Evolutionary conservation across 2,113 vertebrate genomes (phyloP).

Genomic region (Ginglymostoma cirratum): DNA sequence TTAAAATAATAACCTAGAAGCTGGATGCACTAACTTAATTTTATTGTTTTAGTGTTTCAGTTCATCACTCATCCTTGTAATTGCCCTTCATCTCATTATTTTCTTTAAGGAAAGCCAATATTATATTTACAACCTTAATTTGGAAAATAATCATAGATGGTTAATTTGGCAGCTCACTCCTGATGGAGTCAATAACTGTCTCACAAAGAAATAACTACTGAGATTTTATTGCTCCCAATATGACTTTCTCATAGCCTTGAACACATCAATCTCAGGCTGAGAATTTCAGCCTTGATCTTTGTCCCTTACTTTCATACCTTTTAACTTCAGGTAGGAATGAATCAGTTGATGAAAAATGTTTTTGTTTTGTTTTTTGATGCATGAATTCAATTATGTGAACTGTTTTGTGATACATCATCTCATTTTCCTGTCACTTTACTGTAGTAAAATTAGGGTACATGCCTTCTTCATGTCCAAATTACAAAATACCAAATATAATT

Average conservation of each 20-base stretch:
- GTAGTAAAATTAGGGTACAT: background rate
- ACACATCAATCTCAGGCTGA: background rate
- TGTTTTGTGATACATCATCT: background rate
- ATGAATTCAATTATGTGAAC: background rate
- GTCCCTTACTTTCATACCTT: background rate
- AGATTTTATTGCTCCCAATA: background rate
- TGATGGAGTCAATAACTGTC: background rate
- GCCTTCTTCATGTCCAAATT: background rate
- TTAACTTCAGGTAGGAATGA: background rate
- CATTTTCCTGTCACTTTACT: background rate
- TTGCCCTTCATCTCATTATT: background rate
- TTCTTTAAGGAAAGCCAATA: background rate
- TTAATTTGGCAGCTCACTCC: background rate
- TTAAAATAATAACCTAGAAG: background rate
- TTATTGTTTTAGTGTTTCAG: background rate
- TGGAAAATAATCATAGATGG: background rate
- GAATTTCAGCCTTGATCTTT: background rate
- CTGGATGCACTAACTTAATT: background rate
- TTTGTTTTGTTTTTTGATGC: background rate
- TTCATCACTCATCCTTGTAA: background rate
- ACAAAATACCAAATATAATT: background rate
- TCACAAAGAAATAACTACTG: background rate
- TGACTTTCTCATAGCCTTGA: background rate
- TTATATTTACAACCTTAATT: background rate
- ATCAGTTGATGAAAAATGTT: background rate